Percentiles rank a stretch among this genome's conserved stretches.
phyloP scores from a whole-genome alignment of 2,888 invertebrate species.

The Platycheirus albimanus region DNA sequence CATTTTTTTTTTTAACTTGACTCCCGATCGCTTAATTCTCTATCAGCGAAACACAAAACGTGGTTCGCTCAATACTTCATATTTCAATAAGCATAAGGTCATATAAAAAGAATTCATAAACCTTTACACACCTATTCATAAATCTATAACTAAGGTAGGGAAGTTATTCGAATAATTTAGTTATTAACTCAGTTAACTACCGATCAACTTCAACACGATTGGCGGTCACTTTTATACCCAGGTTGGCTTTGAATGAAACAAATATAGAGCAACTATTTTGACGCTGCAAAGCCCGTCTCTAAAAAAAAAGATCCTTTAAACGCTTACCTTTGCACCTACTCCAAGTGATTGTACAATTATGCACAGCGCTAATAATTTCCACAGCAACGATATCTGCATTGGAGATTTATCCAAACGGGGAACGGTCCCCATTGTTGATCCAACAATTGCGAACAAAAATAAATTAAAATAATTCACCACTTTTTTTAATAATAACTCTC shows the following conservation, averaged over 20 bases:
- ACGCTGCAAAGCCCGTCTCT: too few relatives aligned
- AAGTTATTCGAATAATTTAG: too few relatives aligned
- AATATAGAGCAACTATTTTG: too few relatives aligned
- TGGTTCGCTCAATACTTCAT: constrained; percentile 1
- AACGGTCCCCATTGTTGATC: constrained; percentile 74
- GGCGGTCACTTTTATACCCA: too few relatives aligned
- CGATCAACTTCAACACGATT: too few relatives aligned
- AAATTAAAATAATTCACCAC: constrained; percentile 9
- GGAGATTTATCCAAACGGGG: constrained; percentile 75
- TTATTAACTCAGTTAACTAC: too few relatives aligned
- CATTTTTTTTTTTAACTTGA: constrained; percentile 1
- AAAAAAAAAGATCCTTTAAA: neutral
- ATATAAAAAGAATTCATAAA: too few relatives aligned
- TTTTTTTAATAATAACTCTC: constrained; percentile 64
- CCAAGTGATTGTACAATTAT: constrained; percentile 76
- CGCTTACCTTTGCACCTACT: constrained; percentile 77
- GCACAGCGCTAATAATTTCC: constrained; percentile 76
- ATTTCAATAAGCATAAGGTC: neutral
- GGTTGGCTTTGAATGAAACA: too few relatives aligned
- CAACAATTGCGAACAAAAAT: constrained; percentile 37
- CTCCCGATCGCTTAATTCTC: neutral
- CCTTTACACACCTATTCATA: too few relatives aligned
- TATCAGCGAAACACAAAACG: constrained; percentile 25
- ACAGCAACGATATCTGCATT: constrained; percentile 72
- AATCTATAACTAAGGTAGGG: too few relatives aligned